Base-by-base conservation (phyloP, 2,888 invertebrate species). In the Icerya purchasi region DNA sequence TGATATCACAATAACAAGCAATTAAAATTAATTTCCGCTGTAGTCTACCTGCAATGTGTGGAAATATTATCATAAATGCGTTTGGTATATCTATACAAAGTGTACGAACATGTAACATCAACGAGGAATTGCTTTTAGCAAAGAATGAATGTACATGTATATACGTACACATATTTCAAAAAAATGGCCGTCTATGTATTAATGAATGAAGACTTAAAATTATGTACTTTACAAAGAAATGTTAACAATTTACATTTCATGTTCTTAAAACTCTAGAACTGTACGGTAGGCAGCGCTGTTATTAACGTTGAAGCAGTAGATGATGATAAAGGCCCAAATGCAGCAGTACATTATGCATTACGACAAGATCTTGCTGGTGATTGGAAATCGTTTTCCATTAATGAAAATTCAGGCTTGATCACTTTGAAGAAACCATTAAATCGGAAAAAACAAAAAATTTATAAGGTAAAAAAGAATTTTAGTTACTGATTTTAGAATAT, bases 261-360 rank as follows among this genome's bases (percentile, higher is more conserved):
- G 18, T 24, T n/a, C n/a, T n/a, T n/a, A n/a, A n/a, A n/a, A n/a
- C n/a, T n/a, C n/a, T 68, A 88, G 85, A 91, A 92, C 70, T 83
- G 86, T 21, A 90, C 90, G 10, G 77, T 90, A 57, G 91, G 90
- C 3, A 82, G 84, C 8, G 75, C 81, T 57, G 79, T 92, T 19
- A 79, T 87, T 21, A 83, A 84, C 70, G 84, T 92, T 1, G 76
- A 80, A 57, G 93, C 94, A 0, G 79, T 79, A 56, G 94, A 96
- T 72, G 85, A 85, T 57, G 94, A 94, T 69, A 81, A 84, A 55
- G 94, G 93, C 0, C 77, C 80, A 18, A 94, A 94, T 72, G 92
- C 91, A 1, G 82, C 86, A n/a, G 85, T 94, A 5, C 77, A 85
- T 21, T 94, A 89, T 73, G 77, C 86, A 8, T 72, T 91, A 55